Evolutionary conservation across 23 tunicate genomes (phyloP), one percentile per base, ranked within the genome.

Genomic region (Trididemnum miniatum): DNA sequence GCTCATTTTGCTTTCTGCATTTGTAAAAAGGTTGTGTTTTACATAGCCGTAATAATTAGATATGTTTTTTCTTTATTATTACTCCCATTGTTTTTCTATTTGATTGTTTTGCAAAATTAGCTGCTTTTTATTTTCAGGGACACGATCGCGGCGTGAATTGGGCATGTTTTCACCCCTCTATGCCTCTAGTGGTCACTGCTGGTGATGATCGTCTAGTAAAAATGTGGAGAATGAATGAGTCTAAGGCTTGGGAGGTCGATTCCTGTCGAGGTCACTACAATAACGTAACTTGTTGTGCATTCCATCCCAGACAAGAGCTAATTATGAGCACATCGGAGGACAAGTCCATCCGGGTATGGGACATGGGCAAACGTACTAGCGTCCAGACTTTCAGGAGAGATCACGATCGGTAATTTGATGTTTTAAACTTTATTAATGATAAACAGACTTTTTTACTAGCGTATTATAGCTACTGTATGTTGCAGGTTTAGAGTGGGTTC

Each of bases 211-310:
- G 99, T 26, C 77, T 89, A 0, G 96, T 95, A 4, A 95, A 95
- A 66, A 32, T 95, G 79, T 95, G 99, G 99, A 66, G 96, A 78
- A 89, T 87, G 92, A 95, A 95, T 38, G 99, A 95, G 35, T 83
- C 99, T 1, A 95, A 95, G 78, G 96, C 90, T 25, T 95, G 99
- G 99, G 99, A 95, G 89, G 96, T 95, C n/a, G 99, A 95, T 71
- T 89, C 99, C 3, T 95, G 99, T 72, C 65, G 99, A 24, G 85
- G 99, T 22, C 99, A 95, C 65, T 95, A 95, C 87, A 87, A 90
- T 89, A 95, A 95, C 57, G 99, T 95, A 12, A 78, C 96, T 5
- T 95, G 96, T 79, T 90, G 96, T 83, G 80, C 88, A 18, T 95
- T 95, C 82, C 99, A 95, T 80, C 99, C 99, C 0, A 71, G 95